Evolutionary conservation across 37 sponge, comb jelly and placozoan species (phyloP).

Genomic region (Halisarca cf. caerulea): DNA sequence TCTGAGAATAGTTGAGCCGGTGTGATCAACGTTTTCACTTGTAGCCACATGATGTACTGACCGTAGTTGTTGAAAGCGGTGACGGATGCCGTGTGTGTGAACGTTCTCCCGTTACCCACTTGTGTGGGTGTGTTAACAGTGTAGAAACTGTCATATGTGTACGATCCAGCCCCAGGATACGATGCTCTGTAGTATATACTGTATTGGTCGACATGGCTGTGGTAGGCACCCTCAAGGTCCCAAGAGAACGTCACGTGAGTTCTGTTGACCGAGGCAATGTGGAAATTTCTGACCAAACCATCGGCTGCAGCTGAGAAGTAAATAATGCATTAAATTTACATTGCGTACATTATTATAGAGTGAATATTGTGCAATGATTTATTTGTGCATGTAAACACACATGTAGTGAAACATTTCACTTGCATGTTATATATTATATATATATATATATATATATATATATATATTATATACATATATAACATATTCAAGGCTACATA

Average conservation of each 20-base stretch:
- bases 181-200: not conserved
- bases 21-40: no score
- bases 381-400: no score
- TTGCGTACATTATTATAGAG: no score
- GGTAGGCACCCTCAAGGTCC: constrained; percentile 2
- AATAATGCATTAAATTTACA: not conserved
- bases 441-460: not conserved
- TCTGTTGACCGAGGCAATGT: not conserved
- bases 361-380: no score
- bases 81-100: not conserved
- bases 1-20: no score
- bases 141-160: not conserved
- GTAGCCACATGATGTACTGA: constrained; percentile 4
- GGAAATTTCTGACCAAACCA: not conserved
- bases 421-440: not conserved
- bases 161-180: not conserved
- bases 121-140: no score
- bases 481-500: no score
- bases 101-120: not conserved
- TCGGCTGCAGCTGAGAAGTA: not conserved
- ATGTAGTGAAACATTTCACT: not conserved
- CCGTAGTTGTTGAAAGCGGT: not conserved
- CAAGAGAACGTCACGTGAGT: constrained; percentile 11
- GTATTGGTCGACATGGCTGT: not conserved
- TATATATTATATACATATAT: not conserved